phyloP scores from a whole-genome alignment of 2,113 vertebrate genomes.

The Sardina pilchardus region DNA sequence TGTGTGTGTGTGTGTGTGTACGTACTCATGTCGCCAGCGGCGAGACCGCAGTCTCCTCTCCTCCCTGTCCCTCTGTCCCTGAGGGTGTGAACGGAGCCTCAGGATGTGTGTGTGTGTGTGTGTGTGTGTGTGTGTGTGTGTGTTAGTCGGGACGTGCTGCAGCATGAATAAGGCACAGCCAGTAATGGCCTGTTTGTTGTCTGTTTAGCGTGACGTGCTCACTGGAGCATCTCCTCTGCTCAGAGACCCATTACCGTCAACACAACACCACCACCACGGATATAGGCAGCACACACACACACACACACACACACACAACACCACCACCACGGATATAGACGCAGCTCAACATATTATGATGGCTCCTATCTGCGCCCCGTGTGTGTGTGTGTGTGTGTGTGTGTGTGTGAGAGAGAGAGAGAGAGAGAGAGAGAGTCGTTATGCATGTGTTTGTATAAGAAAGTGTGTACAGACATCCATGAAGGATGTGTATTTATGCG shows the following conservation, averaged over 20 bases:
- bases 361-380: background rate
- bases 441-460: background rate
- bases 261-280: background rate
- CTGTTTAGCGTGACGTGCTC: conserved; percentile 41
- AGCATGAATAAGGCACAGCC: conserved; percentile 56
- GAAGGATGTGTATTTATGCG: background rate
- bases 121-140: conserved; percentile 16
- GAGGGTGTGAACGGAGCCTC: background rate
- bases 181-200: conserved; percentile 49
- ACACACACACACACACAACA: too few species aligned
- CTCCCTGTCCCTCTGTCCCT: conserved; percentile 7
- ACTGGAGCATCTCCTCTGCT: conserved; percentile 40
- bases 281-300: too few species aligned
- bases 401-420: conserved; percentile 16
- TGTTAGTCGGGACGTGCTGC: conserved; percentile 25
- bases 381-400: conserved; percentile 31
- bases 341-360: too few species aligned
- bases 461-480: background rate
- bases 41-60: background rate
- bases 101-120: background rate
- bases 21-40: background rate
- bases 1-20: background rate
- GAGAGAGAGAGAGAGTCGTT: conserved; percentile 1
- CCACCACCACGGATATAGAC: too few species aligned
- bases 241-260: conserved; percentile 23